A percentile compares a stretch with the other conserved stretches of the same genome.
Evolutionary conservation across 2,888 invertebrate species (phyloP).

Genomic region (Schizotus pectinicornis): DNA sequence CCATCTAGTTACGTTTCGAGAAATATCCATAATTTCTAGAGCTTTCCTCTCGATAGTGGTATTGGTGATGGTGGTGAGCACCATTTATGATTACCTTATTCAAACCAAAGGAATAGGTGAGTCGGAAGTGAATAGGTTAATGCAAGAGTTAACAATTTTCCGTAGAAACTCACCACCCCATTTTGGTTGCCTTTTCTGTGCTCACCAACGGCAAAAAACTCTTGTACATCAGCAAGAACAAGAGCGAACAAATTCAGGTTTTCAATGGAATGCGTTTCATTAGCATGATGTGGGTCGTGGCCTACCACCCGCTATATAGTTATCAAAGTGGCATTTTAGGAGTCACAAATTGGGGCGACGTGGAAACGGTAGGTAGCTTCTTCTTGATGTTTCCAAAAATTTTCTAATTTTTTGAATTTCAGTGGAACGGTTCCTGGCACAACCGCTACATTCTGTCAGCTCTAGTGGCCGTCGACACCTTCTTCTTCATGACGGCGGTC

Average conservation of each 20-base stretch:
- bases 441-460: conserved; percentile 54
- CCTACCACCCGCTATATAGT: conserved; percentile 37
- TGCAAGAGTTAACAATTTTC: not conserved
- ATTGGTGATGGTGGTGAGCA: conserved; percentile 3
- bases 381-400: conserved; percentile 7
- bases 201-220: conserved; percentile 42
- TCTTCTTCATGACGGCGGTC: conserved; percentile 68
- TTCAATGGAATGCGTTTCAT: conserved; percentile 44
- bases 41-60: conserved; percentile 2
- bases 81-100: conserved; percentile 9
- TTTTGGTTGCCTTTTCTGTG: conserved; percentile 42
- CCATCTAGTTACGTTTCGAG: too few relatives aligned
- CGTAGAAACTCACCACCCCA: conserved; percentile 35
- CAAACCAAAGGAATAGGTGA: conserved; percentile 11
- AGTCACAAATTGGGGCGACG: not conserved
- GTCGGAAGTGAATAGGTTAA: too few relatives aligned
- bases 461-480: conserved; percentile 68
- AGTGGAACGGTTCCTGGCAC: conserved; percentile 50
- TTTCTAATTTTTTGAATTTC: conserved; percentile 34
- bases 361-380: not conserved
- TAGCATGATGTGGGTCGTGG: conserved; percentile 47
- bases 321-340: conserved; percentile 14
- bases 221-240: conserved; percentile 33
- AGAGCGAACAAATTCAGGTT: conserved; percentile 41
- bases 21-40: conserved; percentile 15